These are phyloP conservation scores for Cyprinodon diabolis DNA, from an alignment of 2,797 vertebrate species.

Conservation along the genomic window DNA sequence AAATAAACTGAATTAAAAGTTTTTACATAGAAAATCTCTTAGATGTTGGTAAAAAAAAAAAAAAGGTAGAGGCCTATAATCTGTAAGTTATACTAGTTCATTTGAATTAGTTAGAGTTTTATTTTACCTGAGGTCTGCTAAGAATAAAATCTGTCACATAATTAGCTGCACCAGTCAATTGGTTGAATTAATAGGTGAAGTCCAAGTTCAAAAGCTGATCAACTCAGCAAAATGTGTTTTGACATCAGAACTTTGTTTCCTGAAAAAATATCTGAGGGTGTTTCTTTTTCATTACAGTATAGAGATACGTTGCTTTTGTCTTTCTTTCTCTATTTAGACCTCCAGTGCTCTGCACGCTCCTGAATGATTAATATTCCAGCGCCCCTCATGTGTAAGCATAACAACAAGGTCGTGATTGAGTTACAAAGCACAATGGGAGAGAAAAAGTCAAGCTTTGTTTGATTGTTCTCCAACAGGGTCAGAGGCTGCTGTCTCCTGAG, in stretches of 20 bases:
- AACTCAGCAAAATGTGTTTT: neutral
- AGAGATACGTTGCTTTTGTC: neutral
- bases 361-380: constrained; percentile 64
- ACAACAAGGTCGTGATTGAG: constrained; percentile 72
- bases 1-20: no score
- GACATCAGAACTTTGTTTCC: neutral
- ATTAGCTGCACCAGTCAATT: neutral
- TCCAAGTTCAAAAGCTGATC: neutral
- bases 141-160: neutral
- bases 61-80: no score
- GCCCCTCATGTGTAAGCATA: constrained; percentile 50
- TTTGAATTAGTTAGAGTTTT: neutral
- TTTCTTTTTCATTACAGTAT: neutral
- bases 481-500: constrained; percentile 57
- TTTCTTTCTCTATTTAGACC: constrained; percentile 4
- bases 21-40: no score
- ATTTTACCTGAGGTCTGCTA: neutral
- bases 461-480: constrained; percentile 73
- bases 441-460: constrained; percentile 63
- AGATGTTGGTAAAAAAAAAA: no score
- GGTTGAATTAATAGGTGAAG: neutral
- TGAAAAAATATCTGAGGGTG: neutral
- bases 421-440: constrained; percentile 73
- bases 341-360: constrained; percentile 28
- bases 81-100: no score